Conservation (phyloP, 2,888 invertebrate species). For the Ophonus ardosiacus region DNA sequence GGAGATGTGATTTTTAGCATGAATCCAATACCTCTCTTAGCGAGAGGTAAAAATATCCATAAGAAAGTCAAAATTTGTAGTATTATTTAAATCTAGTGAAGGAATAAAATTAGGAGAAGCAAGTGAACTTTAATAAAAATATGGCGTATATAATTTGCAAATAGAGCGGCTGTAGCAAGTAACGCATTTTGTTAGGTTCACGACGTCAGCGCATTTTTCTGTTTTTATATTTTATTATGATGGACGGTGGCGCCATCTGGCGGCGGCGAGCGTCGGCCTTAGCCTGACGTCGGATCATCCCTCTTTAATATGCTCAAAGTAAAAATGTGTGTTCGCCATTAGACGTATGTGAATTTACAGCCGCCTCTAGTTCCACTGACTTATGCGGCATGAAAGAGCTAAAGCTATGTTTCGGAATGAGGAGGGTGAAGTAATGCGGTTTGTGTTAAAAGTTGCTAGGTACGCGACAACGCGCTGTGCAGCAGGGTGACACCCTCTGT, state of each 20-base stretch:
- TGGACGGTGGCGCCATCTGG: conserved; percentile 62
- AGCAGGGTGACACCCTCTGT: not conserved
- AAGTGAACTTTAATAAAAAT: conserved; percentile 25
- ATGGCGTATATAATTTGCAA: conserved; percentile 2
- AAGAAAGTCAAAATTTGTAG: too few relatives aligned
- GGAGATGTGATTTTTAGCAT: too few relatives aligned
- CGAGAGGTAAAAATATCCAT: too few relatives aligned
- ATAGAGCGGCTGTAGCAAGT: conserved; percentile 7
- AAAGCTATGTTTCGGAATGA: not conserved
- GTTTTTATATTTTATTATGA: conserved; percentile 64
- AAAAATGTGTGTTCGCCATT: conserved; percentile 76
- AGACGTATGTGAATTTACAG: conserved; percentile 73
- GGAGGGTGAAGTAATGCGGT: conserved; percentile 2
- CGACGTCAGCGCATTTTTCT: conserved; percentile 49
- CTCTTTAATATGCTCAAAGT: conserved; percentile 74
- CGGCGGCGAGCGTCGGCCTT: not conserved
- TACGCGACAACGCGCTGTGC: not conserved
- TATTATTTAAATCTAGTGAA: too few relatives aligned
- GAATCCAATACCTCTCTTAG: too few relatives aligned
- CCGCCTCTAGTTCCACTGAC: conserved; percentile 58
- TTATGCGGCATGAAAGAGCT: conserved; percentile 3
- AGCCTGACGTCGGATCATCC: conserved; percentile 67
- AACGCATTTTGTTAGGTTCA: not conserved
- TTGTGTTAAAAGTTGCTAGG: conserved; percentile 4
- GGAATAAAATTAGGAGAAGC: not conserved